phyloP scores from a whole-genome alignment of 2,797 vertebrate species.

The Spinibarbus caldwelli region DNA sequence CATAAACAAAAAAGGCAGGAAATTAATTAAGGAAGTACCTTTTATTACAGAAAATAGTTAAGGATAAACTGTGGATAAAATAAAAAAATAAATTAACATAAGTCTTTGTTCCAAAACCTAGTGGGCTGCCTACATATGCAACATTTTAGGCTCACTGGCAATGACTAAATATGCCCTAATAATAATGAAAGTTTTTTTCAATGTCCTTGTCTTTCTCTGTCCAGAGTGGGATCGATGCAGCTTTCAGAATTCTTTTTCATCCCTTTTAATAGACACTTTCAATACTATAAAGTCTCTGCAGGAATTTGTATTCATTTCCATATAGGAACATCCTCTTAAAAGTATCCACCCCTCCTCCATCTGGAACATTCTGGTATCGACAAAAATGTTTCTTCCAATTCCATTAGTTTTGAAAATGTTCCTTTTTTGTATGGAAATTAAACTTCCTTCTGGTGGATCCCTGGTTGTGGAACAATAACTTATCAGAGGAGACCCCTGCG shows the following conservation, averaged over 20 bases:
- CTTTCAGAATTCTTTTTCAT: neutral
- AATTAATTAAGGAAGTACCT: neutral
- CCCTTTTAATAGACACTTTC: constrained; percentile 19
- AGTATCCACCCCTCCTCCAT: neutral
- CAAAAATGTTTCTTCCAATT: constrained; percentile 60
- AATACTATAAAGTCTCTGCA: neutral
- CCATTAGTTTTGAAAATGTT: constrained; percentile 18
- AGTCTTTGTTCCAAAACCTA: neutral
- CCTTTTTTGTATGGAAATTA: constrained; percentile 34
- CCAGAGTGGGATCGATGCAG: constrained; percentile 11
- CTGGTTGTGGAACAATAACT: constrained; percentile 56
- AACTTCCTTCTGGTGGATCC: constrained; percentile 42
- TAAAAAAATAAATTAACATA: neutral
- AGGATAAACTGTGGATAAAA: neutral
- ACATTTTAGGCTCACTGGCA: neutral
- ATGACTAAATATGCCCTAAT: neutral
- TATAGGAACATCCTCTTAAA: constrained; percentile 5
- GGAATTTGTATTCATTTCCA: constrained; percentile 21
- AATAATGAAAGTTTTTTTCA: neutral
- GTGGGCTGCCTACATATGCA: neutral
- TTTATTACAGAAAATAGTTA: neutral
- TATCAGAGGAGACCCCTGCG: constrained; percentile 60
- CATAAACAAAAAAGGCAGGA: neutral
- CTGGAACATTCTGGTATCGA: constrained; percentile 42
- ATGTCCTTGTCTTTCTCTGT: neutral